These are phyloP conservation scores for Leuciscus idus DNA, from an alignment of 2,113 vertebrate species.

Conservation along the genomic window DNA sequence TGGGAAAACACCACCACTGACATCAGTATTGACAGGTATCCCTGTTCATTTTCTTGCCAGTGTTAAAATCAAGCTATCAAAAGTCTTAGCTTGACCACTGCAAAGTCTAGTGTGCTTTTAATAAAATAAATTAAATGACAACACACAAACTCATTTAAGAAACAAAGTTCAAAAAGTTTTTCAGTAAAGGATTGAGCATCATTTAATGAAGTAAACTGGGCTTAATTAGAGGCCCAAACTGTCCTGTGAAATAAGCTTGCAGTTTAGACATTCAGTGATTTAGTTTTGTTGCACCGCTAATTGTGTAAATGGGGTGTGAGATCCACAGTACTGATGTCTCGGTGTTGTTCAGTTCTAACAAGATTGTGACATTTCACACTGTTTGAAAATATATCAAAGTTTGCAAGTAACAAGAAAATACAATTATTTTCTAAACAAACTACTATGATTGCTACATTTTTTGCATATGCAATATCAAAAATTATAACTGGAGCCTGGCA, in stretches of 20 bases:
- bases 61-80: not conserved
- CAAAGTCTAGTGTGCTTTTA: not conserved
- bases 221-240: no score
- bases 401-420: not conserved
- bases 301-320: not conserved
- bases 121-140: not conserved
- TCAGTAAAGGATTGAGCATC: not conserved
- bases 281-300: not conserved
- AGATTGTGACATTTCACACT: not conserved
- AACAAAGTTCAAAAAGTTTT: not conserved
- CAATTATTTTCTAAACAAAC: not conserved
- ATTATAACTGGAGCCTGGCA: not conserved
- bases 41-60: no score
- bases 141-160: not conserved
- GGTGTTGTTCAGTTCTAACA: not conserved
- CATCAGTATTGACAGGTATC: no score
- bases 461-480: not conserved
- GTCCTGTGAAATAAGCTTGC: not conserved
- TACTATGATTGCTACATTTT: not conserved
- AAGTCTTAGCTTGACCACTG: not conserved
- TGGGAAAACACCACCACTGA: not conserved
- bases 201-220: not conserved
- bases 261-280: not conserved
- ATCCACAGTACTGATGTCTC: not conserved
- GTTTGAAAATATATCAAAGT: not conserved